Evolutionary conservation across 2,888 invertebrate genomes (phyloP), one percentile per base, ranked within the genome.

Genomic region (Erannis defoliaria): DNA sequence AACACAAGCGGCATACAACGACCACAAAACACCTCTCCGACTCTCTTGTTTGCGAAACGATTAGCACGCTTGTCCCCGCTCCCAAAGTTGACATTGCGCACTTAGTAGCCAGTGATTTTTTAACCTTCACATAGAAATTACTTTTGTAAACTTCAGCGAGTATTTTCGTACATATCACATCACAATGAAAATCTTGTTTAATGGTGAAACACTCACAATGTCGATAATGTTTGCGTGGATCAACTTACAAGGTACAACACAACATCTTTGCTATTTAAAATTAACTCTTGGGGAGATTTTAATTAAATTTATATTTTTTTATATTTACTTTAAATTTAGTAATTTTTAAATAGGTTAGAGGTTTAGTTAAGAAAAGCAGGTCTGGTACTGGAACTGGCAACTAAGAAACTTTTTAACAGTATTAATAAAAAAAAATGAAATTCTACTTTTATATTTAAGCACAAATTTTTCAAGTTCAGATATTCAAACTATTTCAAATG

Each of bases 51-150:
- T 91, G 89, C 77, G 78, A 73, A 85, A 76, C 84, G 92, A 91
- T 92, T 92, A 92, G 78, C 90, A 86, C 78, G 72, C 79, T 86
- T 81, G 85, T 86, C 81, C 84, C 85, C 81, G 84, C 85, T 82
- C 68, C 82, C 82, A 85, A 86, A 88, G 88, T 89, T 86, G 87
- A 89, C 90, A 91, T 90, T 89, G 85, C 88, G 82, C 88, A 88
- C 89, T 88, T 85, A 64, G 57, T 85, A 60, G 59, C 62, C 57
- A 86, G 83, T 73, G 85, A 86, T 86, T 88, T 85, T 86, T 83
- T 82, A 88, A 88, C 88, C 87, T 90, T 88, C 77, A 76, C 75
- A 74, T 81, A 81, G 72, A 82, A 86, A 88, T 85, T 82, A 83
- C 76, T 86, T 82, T 59, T 70, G 82, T 77, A 82, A 84, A 86